Conservation (phyloP, 1,140 invertebrate genomes). For the Hypothenemus hampei region DNA sequence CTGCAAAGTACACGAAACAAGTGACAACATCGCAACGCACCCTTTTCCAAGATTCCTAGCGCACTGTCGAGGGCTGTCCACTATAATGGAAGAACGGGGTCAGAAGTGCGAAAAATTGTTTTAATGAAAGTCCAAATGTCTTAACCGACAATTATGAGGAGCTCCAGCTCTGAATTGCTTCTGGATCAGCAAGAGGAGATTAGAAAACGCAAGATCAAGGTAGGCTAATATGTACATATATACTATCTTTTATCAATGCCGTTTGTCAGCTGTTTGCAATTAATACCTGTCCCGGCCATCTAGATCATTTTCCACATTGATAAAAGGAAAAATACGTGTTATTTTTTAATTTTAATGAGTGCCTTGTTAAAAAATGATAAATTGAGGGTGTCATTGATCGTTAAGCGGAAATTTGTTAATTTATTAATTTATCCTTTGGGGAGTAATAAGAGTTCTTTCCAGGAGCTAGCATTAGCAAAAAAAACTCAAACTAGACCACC, state of each 20-base stretch:
- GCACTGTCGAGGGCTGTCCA: background rate
- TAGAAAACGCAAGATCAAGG: constrained; percentile 59
- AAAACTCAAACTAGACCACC: constrained; percentile 38
- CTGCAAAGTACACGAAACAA: background rate
- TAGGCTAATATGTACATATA: no score
- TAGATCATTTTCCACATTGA: no score
- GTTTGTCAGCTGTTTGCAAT: no score
- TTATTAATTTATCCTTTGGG: background rate
- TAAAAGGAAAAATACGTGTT: no score
- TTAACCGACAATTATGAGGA: constrained; percentile 53
- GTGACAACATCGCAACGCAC: constrained; percentile 7
- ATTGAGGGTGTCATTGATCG: no score
- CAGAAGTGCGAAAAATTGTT: background rate
- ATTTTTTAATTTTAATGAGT: no score
- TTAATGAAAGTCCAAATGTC: background rate
- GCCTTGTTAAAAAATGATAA: no score
- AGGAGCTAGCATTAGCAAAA: constrained; percentile 35
- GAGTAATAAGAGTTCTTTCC: background rate
- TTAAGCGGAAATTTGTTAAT: no score
- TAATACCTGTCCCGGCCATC: no score
- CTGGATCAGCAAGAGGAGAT: constrained; percentile 68
- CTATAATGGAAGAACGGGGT: background rate
- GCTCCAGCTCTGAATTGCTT: constrained; percentile 79
- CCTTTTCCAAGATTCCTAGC: constrained; percentile 10
- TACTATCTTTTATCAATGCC: no score